Base-by-base conservation (phyloP, 2,888 invertebrate species). In the Frankliniella fusca region DNA sequence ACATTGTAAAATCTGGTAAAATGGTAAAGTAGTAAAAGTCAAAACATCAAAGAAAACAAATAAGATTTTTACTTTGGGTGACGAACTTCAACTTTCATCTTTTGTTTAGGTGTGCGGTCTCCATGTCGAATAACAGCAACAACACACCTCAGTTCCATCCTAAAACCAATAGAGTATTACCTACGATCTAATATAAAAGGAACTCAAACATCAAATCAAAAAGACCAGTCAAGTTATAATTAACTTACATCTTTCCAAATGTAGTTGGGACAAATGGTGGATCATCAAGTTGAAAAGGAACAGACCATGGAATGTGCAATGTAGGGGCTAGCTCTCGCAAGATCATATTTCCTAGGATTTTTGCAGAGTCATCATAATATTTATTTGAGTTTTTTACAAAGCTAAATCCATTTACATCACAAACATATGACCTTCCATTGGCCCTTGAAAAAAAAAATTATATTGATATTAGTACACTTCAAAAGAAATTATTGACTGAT, bases 321-420 rank as follows among this genome's bases (percentile, higher is more conserved):
- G 97, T 97, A 0, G 98, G 98, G 7, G 99, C 98, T 84, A 99
- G 89, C 87, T 98, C 96, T 83, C 98, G 90, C 83, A 99, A 89
- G 84, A 99, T 97, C 97, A 98, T 98, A 87, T 99, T 99, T 23
- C 98, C 98, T 85, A 98, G 90, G 84, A 99, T 99, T 90, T 98
- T 97, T 38, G 99, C 98, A 88, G 98, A 99, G 87, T 99, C 99
- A 88, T 99, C 99, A 88, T 99, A 99, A 90, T 99, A 99, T 87
- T 99, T 99, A 88, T 97, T 97, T 0, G 99, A 99, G 88, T 98
- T 99, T 88, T 99, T 99, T 48, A 99, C 99, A 89, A 99, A 99
- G 87, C 98, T 99, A 89, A 99, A 99, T 0, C 99, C 99, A 89
- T 99, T 99, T 5, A 99, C 99, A 90, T 99, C 99, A 89, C 99